phyloP scores from a whole-genome alignment of 2,113 vertebrate species.

The Aegithalos caudatus region DNA sequence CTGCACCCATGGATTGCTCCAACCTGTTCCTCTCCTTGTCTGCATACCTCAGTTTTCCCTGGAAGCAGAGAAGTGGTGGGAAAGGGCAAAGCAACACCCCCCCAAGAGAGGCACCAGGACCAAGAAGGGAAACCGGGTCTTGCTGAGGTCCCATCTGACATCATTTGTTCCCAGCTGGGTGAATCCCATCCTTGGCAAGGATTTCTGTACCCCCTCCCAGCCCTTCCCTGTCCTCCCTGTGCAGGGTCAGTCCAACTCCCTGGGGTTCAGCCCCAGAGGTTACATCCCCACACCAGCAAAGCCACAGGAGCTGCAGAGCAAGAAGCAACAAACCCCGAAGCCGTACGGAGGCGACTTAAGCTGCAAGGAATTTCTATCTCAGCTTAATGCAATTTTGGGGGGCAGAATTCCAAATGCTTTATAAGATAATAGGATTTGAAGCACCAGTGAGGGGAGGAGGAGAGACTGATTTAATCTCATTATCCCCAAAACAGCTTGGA shows the following conservation, averaged over 20 bases:
- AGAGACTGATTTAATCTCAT: not conserved
- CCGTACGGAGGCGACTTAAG: fast-evolving
- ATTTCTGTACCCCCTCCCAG: not conserved
- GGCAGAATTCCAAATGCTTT: not conserved
- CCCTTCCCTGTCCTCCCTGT: not conserved
- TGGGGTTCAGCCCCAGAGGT: no score
- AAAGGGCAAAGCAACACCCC: not conserved
- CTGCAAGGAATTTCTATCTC: not conserved
- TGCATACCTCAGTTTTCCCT: not conserved
- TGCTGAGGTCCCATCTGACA: fast-evolving
- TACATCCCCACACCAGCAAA: fast-evolving
- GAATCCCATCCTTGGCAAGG: not conserved
- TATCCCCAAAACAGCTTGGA: not conserved
- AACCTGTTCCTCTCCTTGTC: not conserved
- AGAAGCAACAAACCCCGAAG: not conserved
- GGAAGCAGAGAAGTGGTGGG: not conserved
- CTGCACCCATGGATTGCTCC: not conserved
- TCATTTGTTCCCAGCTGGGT: not conserved
- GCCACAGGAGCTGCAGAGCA: not conserved
- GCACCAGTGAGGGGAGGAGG: not conserved
- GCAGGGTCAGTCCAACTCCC: fast-evolving
- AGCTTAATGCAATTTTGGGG: not conserved
- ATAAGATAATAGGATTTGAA: slow-evolving; percentile 28
- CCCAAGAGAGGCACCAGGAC: no score
- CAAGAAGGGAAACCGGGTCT: fast-evolving